Base-by-base conservation (phyloP, 2,113 vertebrate species). In the Cervus canadensis region DNA sequence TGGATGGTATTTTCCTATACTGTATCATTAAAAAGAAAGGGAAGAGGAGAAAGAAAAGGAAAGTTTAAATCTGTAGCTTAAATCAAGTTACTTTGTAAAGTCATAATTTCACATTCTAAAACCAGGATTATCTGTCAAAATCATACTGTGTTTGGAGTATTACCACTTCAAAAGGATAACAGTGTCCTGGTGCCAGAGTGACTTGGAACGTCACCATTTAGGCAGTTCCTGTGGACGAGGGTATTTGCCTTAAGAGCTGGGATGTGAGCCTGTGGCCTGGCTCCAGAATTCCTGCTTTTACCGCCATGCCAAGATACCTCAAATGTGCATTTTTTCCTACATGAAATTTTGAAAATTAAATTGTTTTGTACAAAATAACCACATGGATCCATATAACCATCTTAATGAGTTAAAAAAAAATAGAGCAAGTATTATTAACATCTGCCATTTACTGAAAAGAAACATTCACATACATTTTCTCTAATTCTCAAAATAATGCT, bases 31-130 rank as follows among this genome's bases (percentile, higher is more conserved):
- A 48, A 54, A 89, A 33, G n/a, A 82, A 57, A 48, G 43, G 8
- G n/a, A 50, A n/a, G 33, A 25, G 52, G 64, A 90, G 30, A 25
- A 50, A 62, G 15, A 16, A 43, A 45, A 60, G 8, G 8, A 33
- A 87, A 95, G 86, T 90, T 76, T 17, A 23, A 48, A 82, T 85
- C 59, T 59, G 14, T 86, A 13, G 45, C 74, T 82, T 95, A 54
- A 89, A 79, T 88, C 17, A 87, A 12, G 36, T 90, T 85, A 87
- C 71, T 87, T 87, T 64, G 33, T 48, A 28, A 48, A 62, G 26
- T 97, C 36, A 83, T 71, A 85, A 52, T 95, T 95, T 92, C 25
- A 88, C 21, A 88, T 94, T 96, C 62, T 94, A 85, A 95, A 93
- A 67, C 17, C 74, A 64, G 6, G 0, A 59, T 43, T 95, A 74